Evolutionary conservation across 2,113 vertebrate species (phyloP).

Genomic region (Chaetura pelagica): DNA sequence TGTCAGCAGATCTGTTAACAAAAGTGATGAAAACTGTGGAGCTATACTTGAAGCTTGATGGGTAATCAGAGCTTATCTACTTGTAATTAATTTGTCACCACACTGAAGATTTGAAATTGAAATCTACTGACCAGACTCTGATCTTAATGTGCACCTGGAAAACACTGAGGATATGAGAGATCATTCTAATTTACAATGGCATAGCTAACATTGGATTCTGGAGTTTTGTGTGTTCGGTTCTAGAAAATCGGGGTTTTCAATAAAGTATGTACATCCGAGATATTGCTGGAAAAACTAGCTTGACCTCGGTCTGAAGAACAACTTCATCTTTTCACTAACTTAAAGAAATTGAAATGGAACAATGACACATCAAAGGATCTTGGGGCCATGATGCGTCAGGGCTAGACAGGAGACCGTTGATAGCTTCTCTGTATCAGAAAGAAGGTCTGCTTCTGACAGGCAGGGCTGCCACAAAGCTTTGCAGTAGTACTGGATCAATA

Average conservation of each 20-base stretch:
- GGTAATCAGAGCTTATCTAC: constrained; percentile 42
- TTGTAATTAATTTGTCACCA: constrained; percentile 67
- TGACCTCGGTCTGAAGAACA: neutral
- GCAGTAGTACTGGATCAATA: neutral
- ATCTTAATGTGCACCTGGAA: neutral
- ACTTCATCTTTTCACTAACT: neutral
- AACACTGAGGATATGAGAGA: neutral
- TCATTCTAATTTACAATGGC: neutral
- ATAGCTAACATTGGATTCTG: neutral
- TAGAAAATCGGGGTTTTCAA: neutral
- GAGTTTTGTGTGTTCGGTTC: neutral
- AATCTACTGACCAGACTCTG: constrained; percentile 11
- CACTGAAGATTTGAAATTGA: constrained; percentile 34
- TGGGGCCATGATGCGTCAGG: neutral
- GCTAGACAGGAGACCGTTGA: neutral
- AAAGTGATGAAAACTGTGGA: constrained; percentile 16
- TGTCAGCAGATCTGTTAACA: neutral
- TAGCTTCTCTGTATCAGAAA: neutral
- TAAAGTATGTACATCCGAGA: neutral
- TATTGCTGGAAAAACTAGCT: neutral
- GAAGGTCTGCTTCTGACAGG: neutral
- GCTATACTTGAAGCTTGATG: constrained; percentile 36
- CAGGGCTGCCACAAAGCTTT: neutral
- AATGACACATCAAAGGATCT: neutral
- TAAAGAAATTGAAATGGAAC: neutral